Base-by-base conservation (phyloP, 2,113 vertebrate species). In the Beaufortia kweichowensis region DNA sequence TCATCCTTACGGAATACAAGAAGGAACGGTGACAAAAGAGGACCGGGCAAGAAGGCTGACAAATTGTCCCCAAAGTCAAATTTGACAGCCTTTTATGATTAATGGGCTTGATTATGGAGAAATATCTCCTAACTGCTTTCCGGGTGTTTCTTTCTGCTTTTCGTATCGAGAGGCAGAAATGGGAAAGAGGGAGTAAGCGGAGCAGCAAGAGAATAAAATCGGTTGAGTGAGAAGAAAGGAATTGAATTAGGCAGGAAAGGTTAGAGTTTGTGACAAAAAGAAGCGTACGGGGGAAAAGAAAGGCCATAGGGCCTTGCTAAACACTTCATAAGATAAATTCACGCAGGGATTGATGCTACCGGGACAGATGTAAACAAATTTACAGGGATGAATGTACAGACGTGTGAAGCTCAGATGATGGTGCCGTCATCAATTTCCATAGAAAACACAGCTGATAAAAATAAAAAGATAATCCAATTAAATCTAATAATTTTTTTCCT, bases 41-140 rank as follows among this genome's bases (percentile, higher is more conserved):
- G 72, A 89, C 86, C 82, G 88, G 87, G 65, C 88, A 79, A 78
- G 87, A 88, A 79, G 85, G 71, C 90, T 90, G 91, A 92, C 90
- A 93, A 93, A 93, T 93, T 92, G 91, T 93, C 91, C 91, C 92
- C 91, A 91, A 92, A 93, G 92, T 92, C 91, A 91, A 86, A 91
- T 91, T 92, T 92, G 92, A 93, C 92, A 92, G 91, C 82, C 86
- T 90, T 90, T 91, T 91, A 91, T 92, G 92, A 93, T 93, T 92
- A 93, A 92, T 93, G 92, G 84, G 86, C 87, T 90, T 91, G 90
- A 93, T 91, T 90, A 91, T 85, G 90, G 87, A 88, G 88, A 86
- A 89, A 89, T 88, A 82, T 89, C 89, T 87, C 84, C 77, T 65
- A 90, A 90, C 86, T 87, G 82, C 80, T 90, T 91, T 90, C 88